Percentiles rank a stretch among this genome's conserved stretches.
phyloP scores from a whole-genome alignment of 2,888 invertebrate genomes.

The Diaphora mendica region DNA sequence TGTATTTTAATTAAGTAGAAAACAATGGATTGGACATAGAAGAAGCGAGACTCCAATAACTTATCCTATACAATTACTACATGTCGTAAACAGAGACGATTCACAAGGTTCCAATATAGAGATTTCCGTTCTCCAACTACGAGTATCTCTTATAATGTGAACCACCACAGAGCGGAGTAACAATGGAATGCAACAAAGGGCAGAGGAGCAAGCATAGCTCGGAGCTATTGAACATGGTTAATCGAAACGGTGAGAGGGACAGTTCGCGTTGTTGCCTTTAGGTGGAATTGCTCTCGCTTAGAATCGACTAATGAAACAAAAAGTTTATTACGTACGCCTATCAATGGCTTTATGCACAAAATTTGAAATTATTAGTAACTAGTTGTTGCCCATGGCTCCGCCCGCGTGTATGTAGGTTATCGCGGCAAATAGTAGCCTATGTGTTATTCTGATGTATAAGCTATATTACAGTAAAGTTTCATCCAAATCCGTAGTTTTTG shows the following conservation, averaged over 20 bases:
- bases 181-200: constrained; percentile 52
- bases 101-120: constrained; percentile 34
- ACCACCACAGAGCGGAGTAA: constrained; percentile 25
- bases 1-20: background rate
- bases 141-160: constrained; percentile 39
- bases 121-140: constrained; percentile 28
- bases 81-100: constrained; percentile 28
- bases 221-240: constrained; percentile 51
- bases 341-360: background rate
- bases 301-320: constrained; percentile 24
- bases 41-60: background rate
- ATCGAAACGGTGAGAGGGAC: constrained; percentile 59
- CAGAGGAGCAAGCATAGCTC: constrained; percentile 36
- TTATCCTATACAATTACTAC: background rate
- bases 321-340: constrained; percentile 9
- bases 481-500: no score
- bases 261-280: constrained; percentile 36
- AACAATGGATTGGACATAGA: background rate
- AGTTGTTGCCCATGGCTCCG: no score
- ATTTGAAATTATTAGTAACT: no score
- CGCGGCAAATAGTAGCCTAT: no score
- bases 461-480: no score
- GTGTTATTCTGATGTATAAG: no score
- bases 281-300: constrained; percentile 38
- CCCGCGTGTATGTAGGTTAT: no score